Conservation (phyloP, 2,888 invertebrate species). For the Cheilosia vernalis region DNA sequence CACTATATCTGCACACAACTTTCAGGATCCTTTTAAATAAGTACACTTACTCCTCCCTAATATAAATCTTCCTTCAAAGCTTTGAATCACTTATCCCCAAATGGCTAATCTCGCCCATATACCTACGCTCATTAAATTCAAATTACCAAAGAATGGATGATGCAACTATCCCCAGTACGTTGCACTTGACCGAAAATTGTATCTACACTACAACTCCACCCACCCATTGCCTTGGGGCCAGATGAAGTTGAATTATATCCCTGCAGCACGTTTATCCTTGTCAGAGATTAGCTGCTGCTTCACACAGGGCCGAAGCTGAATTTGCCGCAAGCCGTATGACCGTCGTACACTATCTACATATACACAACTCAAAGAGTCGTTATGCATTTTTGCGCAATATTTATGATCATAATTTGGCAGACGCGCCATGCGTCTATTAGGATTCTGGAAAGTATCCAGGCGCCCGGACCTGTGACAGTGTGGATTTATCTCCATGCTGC, state of each 20-base stretch:
- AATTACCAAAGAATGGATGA: constrained; percentile 39
- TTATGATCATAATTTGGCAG: constrained; percentile 77
- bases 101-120: constrained; percentile 21
- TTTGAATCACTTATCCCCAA: constrained; percentile 17
- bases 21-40: too few relatives aligned
- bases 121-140: constrained; percentile 43
- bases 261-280: constrained; percentile 64
- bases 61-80: constrained; percentile 11
- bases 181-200: constrained; percentile 53
- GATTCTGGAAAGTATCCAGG: constrained; percentile 64
- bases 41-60: too few relatives aligned
- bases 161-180: constrained; percentile 51
- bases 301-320: constrained; percentile 33
- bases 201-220: constrained; percentile 50
- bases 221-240: constrained; percentile 49
- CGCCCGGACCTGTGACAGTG: constrained; percentile 25
- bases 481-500: constrained; percentile 18
- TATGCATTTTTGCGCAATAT: constrained; percentile 76
- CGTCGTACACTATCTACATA: not conserved
- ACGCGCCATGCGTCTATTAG: constrained; percentile 49
- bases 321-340: constrained; percentile 13
- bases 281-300: constrained; percentile 68
- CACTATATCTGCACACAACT: too few relatives aligned
- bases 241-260: constrained; percentile 66
- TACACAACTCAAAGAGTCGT: constrained; percentile 74